Percentiles rank a stretch among this genome's conserved stretches.
These are phyloP conservation scores for Neomicropteryx cornuta DNA, from an alignment of 1,140 invertebrate species.

Conservation along the genomic window DNA sequence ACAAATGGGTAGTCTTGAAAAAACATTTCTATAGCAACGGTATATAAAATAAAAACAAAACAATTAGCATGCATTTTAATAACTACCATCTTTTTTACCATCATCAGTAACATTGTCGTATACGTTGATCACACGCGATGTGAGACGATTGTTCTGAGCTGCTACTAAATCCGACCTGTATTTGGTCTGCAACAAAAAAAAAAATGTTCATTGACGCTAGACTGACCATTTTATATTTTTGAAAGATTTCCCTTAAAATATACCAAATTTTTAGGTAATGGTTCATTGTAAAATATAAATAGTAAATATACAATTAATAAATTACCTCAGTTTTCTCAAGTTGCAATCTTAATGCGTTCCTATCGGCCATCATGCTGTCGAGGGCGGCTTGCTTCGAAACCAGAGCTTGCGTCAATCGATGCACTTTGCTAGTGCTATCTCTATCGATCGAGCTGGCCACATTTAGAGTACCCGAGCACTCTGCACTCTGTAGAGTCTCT, in stretches of 20 bases:
- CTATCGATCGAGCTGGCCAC: too few relatives aligned
- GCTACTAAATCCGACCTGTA: conserved; percentile 31
- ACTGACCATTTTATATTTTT: conserved; percentile 15
- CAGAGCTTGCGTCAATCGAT: conserved; percentile 63
- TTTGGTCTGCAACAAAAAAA: conserved; percentile 30
- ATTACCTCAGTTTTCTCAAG: conserved; percentile 66
- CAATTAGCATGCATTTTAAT: too few relatives aligned
- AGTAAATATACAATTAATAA: conserved; percentile 10
- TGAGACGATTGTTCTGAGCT: conserved; percentile 29
- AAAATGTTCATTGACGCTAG: conserved; percentile 7
- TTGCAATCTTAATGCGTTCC: conserved; percentile 67
- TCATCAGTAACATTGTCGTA: conserved; percentile 58
- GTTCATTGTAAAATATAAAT: conserved; percentile 5
- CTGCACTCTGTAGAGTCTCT: too few relatives aligned
- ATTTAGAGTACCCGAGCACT: too few relatives aligned
- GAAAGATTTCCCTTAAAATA: conserved; percentile 19
- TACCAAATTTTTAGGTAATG: conserved; percentile 8
- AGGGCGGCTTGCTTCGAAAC: conserved; percentile 70
- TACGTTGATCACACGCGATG: conserved; percentile 40
- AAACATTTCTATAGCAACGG: conserved; percentile 7
- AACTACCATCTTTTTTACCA: conserved; percentile 29
- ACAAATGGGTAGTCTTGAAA: conserved; percentile 20
- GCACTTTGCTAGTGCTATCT: too few relatives aligned
- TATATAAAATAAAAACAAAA: conserved; percentile 4
- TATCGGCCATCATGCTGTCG: conserved; percentile 65